Base-by-base conservation (phyloP, 1,140 invertebrate species). In the Drosophila prosaltans region DNA sequence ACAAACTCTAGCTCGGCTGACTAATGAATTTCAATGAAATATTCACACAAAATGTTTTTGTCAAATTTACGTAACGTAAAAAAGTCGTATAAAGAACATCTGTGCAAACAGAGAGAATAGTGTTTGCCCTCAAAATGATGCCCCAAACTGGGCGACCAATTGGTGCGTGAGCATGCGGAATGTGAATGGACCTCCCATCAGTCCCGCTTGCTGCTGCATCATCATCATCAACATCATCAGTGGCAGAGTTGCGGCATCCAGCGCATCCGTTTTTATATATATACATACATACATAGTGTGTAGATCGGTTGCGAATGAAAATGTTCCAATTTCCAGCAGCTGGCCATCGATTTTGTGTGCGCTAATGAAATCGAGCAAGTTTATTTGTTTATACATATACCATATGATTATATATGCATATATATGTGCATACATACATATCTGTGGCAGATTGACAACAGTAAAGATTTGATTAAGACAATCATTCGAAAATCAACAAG, bases 301-400 rank as follows among this genome's bases (percentile, higher is more conserved):
- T 51, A 51, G 45, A 51, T 51, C 45, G 45, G 51, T 59, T 65
- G 63, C 58, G 24, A 36, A 66, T 65, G 39, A 41, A 48, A 48
- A 26, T 86, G 78, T 75, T 81, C 80, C 75, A 54, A 79, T 79
- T 72, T 72, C 68, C 77, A 76, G 30, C 65, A 36, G 32, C 59
- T 32, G 30, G 51, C 66, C 74, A 41, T 30, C 62, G 36, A 66
- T 70, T 62, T 61, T 76, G 72, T 69, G 84, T 77, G 80, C 83
- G 80, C 83, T 86, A 86, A 86, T 86, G 83, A 86, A 86, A 86
- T 86, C 83, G 83, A 86, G 84, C 83, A 76, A 83, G 48, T 80
- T 86, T 81, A 82, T 86, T 86, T 82, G 79, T 82, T 86, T 86
- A 79, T 81, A 85, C 68, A 30, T 86, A 79, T 80, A 74, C 71